phyloP scores from a whole-genome alignment of 1,140 invertebrate species.

The Onthophagus taurus region DNA sequence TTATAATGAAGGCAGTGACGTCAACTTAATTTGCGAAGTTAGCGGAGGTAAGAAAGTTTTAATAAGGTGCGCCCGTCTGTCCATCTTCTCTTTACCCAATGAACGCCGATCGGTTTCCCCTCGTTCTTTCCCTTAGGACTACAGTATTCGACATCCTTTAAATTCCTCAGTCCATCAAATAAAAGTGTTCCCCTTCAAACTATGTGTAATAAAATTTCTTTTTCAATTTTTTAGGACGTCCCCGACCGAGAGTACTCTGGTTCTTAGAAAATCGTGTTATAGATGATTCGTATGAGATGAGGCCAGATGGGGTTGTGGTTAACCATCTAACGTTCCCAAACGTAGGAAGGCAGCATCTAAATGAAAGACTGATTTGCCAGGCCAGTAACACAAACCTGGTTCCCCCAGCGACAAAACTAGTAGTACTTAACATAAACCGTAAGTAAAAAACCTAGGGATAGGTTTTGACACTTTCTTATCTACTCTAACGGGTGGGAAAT shows the following conservation, averaged over 20 bases:
- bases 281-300: conserved; percentile 68
- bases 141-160: no score
- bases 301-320: conserved; percentile 57
- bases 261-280: conserved; percentile 72
- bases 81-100: conserved; percentile 2
- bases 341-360: conserved; percentile 66
- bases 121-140: no score
- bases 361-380: conserved; percentile 69
- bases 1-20: conserved; percentile 76
- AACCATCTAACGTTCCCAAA: conserved; percentile 68
- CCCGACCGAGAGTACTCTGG: conserved; percentile 71
- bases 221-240: conserved; percentile 50
- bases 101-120: no score
- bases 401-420: conserved; percentile 58
- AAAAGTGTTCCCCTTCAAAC: no score
- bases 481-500: no score
- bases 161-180: no score
- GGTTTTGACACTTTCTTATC: no score
- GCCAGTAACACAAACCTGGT: conserved; percentile 78
- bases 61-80: not conserved
- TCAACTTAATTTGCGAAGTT: conserved; percentile 77
- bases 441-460: no score
- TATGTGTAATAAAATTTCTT: not conserved
- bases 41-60: conserved; percentile 62
- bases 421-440: conserved; percentile 79